phyloP scores from a whole-genome alignment of 2,888 invertebrate species.

The Catocala sponsa region DNA sequence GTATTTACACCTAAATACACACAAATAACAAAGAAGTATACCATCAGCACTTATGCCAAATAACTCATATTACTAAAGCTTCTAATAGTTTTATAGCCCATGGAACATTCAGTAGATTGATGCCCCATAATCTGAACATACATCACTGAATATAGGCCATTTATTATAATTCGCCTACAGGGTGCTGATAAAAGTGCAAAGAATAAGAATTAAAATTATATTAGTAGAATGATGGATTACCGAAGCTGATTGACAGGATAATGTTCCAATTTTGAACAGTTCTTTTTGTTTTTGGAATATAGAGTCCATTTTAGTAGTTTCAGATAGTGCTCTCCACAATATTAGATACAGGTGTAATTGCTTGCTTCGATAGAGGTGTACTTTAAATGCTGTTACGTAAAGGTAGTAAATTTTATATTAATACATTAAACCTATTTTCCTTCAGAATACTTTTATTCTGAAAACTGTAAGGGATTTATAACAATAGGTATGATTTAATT shows the following conservation, averaged over 20 bases:
- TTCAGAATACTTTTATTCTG: too few species aligned
- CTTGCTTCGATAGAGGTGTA: too few species aligned
- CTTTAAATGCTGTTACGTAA: too few species aligned
- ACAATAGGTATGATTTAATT: too few species aligned
- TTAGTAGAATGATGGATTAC: slow-evolving; percentile 45
- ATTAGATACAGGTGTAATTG: too few species aligned
- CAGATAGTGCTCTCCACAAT: too few species aligned
- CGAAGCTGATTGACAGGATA: slow-evolving; percentile 26
- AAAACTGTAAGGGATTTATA: too few species aligned
- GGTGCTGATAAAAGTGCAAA: slow-evolving; percentile 42
- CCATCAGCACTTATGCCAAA: slow-evolving; percentile 15
- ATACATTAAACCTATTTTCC: too few species aligned
- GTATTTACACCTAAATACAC: not conserved
- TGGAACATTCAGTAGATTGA: slow-evolving; percentile 59
- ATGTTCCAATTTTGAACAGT: slow-evolving; percentile 16
- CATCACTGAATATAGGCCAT: slow-evolving; percentile 68
- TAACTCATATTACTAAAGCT: slow-evolving; percentile 39
- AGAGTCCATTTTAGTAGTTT: not conserved
- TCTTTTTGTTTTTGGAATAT: not conserved
- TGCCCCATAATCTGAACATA: slow-evolving; percentile 68
- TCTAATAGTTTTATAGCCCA: slow-evolving; percentile 55
- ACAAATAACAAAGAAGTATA: slow-evolving; percentile 11
- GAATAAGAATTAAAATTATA: slow-evolving; percentile 40
- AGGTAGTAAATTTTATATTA: too few species aligned
- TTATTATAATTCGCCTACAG: slow-evolving; percentile 70